Evolutionary conservation across 2,113 vertebrate genomes (phyloP), one percentile per base, ranked within the genome.

Genomic region (Hemiprocne comata): DNA sequence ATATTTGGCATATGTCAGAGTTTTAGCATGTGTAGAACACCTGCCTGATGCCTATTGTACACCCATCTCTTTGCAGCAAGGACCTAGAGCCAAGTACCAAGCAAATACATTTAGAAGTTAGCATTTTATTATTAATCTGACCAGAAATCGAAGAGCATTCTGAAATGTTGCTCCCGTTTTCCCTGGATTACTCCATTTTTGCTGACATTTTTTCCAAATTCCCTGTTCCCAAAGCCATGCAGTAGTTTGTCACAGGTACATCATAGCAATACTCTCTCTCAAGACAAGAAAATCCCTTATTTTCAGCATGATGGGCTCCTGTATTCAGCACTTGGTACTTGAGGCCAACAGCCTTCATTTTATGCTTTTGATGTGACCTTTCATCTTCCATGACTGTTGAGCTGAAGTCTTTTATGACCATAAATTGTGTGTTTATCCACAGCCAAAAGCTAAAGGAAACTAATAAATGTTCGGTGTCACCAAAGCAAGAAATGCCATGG

Each of bases 1-100:
- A 4, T 17, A 1, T 13, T 51, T 74, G 16, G 21, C 8, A 1
- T 1, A 2, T 3, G 19, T 31, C 50, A 48, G 36, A 66, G 13
- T 29, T 90, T 53, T 57, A 71, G 73, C 38, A 16, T 31, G 29
- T 34, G 16, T 16, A 46, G 64, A 77, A 16, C 10, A 13, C 61
- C 21, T 44, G 53, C 42, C 46, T 26, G 7, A 2, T 36, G 38
- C 25, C 69, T 6, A 0, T 14, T 84, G 24, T 67, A 17, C 28
- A 9, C 42, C 10, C 31, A 1, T 28, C 36, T 65, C 18, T 54
- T 46, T 44, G 60, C 71, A 69, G 42, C 48, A 34, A 60, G 53
- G 44, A 17, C 54, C 20, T 69, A 44, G 48, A 80, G 34, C 89
- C 21, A 2, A 4, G 42, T 17, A 31, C 61, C 48, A 33, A 87